Conservation (phyloP, 1,140 invertebrate genomes). For the Bombus breviceps region DNA sequence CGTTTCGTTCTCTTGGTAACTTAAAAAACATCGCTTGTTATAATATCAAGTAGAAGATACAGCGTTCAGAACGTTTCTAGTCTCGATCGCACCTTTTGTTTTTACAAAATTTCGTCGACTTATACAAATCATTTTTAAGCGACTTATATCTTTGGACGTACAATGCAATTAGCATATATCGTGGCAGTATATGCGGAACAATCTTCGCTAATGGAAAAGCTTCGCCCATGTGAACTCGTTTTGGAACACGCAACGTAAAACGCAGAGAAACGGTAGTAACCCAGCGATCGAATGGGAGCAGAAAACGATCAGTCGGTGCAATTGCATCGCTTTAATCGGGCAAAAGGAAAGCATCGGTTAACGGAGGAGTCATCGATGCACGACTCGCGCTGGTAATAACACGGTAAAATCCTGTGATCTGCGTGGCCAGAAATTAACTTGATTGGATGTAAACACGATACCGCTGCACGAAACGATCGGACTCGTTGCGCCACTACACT, state of each 20-base stretch:
- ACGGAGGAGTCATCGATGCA: conserved; percentile 19
- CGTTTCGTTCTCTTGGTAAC: no score
- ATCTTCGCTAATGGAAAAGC: neutral
- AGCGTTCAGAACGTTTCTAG: no score
- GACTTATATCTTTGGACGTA: no score
- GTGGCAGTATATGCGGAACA: neutral
- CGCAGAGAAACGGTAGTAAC: neutral
- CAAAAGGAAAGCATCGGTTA: neutral
- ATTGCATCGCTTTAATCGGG: neutral
- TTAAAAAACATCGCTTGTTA: no score
- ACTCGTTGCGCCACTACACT: neutral
- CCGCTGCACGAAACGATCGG: neutral
- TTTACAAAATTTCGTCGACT: neutral
- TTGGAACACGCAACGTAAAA: neutral
- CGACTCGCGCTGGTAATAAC: neutral
- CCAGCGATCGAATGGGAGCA: neutral
- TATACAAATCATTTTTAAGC: no score
- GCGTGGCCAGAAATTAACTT: conserved; percentile 17
- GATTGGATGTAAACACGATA: conserved; percentile 25
- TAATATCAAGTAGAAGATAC: no score
- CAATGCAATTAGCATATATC: neutral
- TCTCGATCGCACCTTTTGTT: no score
- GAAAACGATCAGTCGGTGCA: neutral
- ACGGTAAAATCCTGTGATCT: conserved; percentile 12
- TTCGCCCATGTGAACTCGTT: neutral